phyloP scores from a whole-genome alignment of 2,797 vertebrate genomes.

The Galaxias olidus region DNA sequence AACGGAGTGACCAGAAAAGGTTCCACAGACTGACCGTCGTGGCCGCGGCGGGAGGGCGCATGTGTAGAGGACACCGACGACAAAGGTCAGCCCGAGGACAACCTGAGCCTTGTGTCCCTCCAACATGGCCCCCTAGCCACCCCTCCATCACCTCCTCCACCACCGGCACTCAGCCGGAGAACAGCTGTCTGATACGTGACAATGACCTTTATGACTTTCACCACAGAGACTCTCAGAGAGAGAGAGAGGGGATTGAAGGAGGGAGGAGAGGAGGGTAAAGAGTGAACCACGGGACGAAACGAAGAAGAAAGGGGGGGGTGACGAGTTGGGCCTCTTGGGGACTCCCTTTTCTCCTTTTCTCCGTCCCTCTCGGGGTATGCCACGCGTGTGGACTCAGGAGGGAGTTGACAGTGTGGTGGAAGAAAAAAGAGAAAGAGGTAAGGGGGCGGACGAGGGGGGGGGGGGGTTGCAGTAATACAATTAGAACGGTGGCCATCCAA shows the following conservation, averaged over 20 bases:
- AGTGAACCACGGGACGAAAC: neutral
- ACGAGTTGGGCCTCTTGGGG: no score
- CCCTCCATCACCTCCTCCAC: neutral
- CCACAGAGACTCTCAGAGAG: constrained; percentile 25
- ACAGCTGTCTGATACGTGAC: constrained; percentile 55
- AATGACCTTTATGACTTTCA: constrained; percentile 56
- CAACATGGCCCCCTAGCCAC: constrained; percentile 5
- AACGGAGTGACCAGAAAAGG: no score
- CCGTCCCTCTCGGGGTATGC: no score
- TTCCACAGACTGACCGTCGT: fast-evolving
- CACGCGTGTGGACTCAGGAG: no score
- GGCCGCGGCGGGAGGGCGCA: neutral
- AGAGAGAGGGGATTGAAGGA: constrained; percentile 8
- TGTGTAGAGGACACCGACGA: neutral
- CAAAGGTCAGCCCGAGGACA: constrained; percentile 51
- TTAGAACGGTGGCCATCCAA: constrained; percentile 74
- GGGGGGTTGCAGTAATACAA: constrained; percentile 65
- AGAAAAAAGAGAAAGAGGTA: neutral
- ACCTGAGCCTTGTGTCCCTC: constrained; percentile 39
- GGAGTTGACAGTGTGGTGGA: no score
- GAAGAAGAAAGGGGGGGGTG: neutral
- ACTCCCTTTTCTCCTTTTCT: no score
- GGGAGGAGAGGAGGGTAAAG: neutral
- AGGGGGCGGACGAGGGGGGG: constrained; percentile 17
- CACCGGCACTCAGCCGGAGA: constrained; percentile 41